Evolutionary conservation across 2,113 vertebrate genomes (phyloP).

Genomic region (Boleophthalmus pectinirostris): DNA sequence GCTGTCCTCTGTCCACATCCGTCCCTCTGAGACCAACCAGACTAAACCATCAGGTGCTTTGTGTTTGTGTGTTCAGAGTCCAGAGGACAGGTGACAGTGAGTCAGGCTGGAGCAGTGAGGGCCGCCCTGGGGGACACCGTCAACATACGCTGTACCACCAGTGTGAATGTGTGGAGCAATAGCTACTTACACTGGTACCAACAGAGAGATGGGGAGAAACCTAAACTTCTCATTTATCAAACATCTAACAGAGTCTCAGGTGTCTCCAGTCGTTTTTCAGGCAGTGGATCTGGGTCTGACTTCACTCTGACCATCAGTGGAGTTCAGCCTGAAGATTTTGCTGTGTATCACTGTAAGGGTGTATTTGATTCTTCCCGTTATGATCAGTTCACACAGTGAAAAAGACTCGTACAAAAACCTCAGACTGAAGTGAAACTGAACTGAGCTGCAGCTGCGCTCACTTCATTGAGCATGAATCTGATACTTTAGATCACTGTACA

Average conservation of each 20-base stretch:
- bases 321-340: constrained; percentile 26
- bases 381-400: constrained; percentile 36
- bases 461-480: background rate
- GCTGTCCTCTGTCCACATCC: too few relatives aligned
- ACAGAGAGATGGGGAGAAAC: constrained; percentile 4
- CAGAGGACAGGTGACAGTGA: too few relatives aligned
- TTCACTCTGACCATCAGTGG: background rate
- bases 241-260: background rate
- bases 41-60: too few relatives aligned
- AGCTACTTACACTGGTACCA: background rate
- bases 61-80: too few relatives aligned
- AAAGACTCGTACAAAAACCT: constrained; percentile 39
- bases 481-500: too few relatives aligned
- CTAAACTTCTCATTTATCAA: background rate
- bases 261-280: constrained; percentile 9
- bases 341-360: constrained; percentile 34
- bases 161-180: too few relatives aligned
- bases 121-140: background rate
- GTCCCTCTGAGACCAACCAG: too few relatives aligned
- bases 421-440: constrained; percentile 25
- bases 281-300: constrained; percentile 1
- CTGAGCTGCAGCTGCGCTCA: background rate
- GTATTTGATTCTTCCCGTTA: too few relatives aligned
- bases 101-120: too few relatives aligned
- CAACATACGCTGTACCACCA: too few relatives aligned